Base-by-base conservation (phyloP, 2,888 invertebrate genomes). In the Zygothrica quintamaculata region DNA sequence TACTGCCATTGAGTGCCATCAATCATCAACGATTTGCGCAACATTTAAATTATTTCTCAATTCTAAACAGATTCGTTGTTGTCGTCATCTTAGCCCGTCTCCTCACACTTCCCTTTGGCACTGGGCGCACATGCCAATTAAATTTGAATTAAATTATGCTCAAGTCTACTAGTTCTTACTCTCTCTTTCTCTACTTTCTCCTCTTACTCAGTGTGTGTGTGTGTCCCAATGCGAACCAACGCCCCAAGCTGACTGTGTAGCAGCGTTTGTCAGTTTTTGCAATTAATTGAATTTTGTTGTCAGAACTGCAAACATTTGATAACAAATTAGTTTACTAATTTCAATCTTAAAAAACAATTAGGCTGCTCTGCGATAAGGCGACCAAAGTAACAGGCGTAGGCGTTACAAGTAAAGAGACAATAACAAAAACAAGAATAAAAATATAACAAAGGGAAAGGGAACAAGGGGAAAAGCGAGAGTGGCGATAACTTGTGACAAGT, bases 291-390 rank as follows among this genome's bases (percentile, higher is more conserved):
- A 87, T 86, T 84, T 75, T 74, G 74, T 77, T 78, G 81, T 82
- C 62, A 77, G 72, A 87, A 82, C 84, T 84, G 86, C 72, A 86
- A 86, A 86, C 84, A 86, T 84, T 86, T 87, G 84, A 84, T 86
- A 86, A 86, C 86, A 87, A 86, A 86, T 87, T 86, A 79, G 86
- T 86, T 86, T 86, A 86, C 78, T 84, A 86, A 84, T 87, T 87
- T 87, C 77, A 82, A 87, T 85, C 85, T 86, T 84, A 77, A 84
- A 86, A 86, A 86, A 84, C 87, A 86, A 86, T 86, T 87, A 78
- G 74, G 81, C 77, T 76, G 56, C 65, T 56, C 26, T 42, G 53
- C 70, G 69, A 74, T 76, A 72, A 62, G 61, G 42, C 67, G 42
- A 36, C 12, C 51, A 29, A 29, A 29, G n/a, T n/a, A 36, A 29